Evolutionary conservation across 2,113 vertebrate genomes (phyloP), one percentile per base, ranked within the genome.

Genomic region (Pseudolaguvia tuberculata): DNA sequence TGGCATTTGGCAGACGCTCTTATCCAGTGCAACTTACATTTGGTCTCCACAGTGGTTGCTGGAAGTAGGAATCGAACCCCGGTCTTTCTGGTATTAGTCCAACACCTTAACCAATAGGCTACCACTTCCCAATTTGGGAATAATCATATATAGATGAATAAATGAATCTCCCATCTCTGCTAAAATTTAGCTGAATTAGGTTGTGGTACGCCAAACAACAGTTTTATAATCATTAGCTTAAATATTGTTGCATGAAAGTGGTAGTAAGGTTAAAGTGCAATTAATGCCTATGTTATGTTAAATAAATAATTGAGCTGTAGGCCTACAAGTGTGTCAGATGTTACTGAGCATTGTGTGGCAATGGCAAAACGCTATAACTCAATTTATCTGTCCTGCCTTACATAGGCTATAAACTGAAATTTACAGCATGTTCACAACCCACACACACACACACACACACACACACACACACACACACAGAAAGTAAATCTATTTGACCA

Each of bases 231-330:
- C 42, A 59, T 57, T 71, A 65, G 56, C 35, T 3, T 65, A 70
- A 68, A 39, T 5, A 27, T 18, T 52, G 47, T 51, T 57, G 6
- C 29, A 58, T 39, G 57, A 48, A 57, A 21, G 51, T 14, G n/a
- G 18, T 67, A 31, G 62, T n/a, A n/a, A 70, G 70, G 70, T 58
- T n/a, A n/a, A 31, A 70, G 35, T 76, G 74, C 63, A 77, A 2
- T 25, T 53, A 13, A 69, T 65, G 20, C 57, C 63, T 73, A 55
- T 72, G 68, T 35, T 4, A 17, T 72, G 51, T 25, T 69, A 48
- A 68, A 77, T 73, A 61, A 73, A 47, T 73, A 80, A 80, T 55
- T 72, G 62, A 53, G 56, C 23, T 63, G 48, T 53, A 52, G 50
- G 35, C 63, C 51, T 39, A n/a, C 63, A 39, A 56, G 63, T 73